Percentiles rank a stretch among this genome's conserved stretches.
phyloP scores from a whole-genome alignment of 2,888 invertebrate genomes.

The Penaeus monodon region DNA sequence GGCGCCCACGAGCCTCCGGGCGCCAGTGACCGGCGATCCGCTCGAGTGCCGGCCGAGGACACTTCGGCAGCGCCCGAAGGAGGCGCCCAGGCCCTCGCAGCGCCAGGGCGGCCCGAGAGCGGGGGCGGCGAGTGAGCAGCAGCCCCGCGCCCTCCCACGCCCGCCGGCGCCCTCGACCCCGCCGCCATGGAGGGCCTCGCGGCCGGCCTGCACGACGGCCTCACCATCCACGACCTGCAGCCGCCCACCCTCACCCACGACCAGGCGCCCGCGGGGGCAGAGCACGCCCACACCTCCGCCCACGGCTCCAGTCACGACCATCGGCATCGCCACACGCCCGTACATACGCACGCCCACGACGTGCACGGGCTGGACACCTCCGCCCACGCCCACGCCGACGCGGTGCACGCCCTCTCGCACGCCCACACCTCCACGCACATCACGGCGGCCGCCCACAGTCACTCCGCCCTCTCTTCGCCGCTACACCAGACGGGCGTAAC shows the following conservation, averaged over 20 bases:
- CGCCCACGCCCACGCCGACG: slow-evolving; percentile 38
- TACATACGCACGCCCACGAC: slow-evolving; percentile 31
- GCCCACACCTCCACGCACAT: slow-evolving; percentile 36
- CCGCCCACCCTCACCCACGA: slow-evolving; percentile 47
- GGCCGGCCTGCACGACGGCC: slow-evolving; percentile 50
- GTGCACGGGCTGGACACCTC: slow-evolving; percentile 20
- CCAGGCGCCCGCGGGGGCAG: slow-evolving; percentile 18
- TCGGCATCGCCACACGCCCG: slow-evolving; percentile 18
- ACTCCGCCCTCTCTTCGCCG: slow-evolving; percentile 27
- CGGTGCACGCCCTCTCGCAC: slow-evolving; percentile 32
- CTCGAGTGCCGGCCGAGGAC: too few relatives aligned
- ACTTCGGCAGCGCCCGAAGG: too few relatives aligned
- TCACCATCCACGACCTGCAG: slow-evolving; percentile 45
- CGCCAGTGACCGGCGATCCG: not conserved
- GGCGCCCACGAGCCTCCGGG: not conserved
- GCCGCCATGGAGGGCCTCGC: slow-evolving; percentile 49
- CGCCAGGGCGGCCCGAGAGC: not conserved
- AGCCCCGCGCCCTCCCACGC: not conserved
- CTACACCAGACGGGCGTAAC: slow-evolving; percentile 41
- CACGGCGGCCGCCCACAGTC: slow-evolving; percentile 23
- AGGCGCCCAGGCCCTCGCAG: too few relatives aligned
- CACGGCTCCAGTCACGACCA: slow-evolving; percentile 37
- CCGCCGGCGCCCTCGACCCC: not conserved
- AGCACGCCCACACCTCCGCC: slow-evolving; percentile 8
- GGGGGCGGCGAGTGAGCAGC: not conserved